Conservation (phyloP, 2,797 vertebrate species). For the Distichodus sexfasciatus region DNA sequence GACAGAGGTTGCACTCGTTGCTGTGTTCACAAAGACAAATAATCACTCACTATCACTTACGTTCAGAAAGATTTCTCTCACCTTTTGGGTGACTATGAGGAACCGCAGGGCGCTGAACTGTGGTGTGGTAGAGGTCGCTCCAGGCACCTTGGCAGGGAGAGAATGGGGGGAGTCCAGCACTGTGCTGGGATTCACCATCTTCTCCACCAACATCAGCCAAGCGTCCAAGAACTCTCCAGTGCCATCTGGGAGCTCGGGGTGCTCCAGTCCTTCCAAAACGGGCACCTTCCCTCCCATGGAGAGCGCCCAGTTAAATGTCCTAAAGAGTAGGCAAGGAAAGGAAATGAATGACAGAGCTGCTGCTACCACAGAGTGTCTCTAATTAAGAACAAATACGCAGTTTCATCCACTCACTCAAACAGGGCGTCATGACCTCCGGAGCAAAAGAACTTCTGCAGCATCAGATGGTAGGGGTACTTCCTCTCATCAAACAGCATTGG, state of each 20-base stretch:
- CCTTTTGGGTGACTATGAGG: constrained; percentile 96
- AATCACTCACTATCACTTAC: no score
- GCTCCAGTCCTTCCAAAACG: constrained; percentile 89
- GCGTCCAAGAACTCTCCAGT: constrained; percentile 95
- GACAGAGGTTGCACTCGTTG: no score
- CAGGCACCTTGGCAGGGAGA: constrained; percentile 86
- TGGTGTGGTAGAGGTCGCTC: constrained; percentile 80
- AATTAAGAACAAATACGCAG: neutral
- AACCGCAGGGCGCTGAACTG: constrained; percentile 94
- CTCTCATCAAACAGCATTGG: constrained; percentile 96
- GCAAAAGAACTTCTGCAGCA: constrained; percentile 96
- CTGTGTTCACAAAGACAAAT: no score
- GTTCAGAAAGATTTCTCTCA: constrained; percentile 50
- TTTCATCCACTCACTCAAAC: constrained; percentile 83
- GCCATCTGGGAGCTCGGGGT: constrained; percentile 90
- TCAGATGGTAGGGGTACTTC: constrained; percentile 95
- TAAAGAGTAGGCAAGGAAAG: constrained; percentile 60
- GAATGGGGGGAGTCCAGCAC: constrained; percentile 95
- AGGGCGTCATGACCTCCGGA: constrained; percentile 94
- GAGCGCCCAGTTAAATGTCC: constrained; percentile 95
- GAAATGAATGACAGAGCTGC: neutral
- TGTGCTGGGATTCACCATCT: constrained; percentile 97
- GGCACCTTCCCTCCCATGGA: constrained; percentile 96
- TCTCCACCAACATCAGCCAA: constrained; percentile 97
- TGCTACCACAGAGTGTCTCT: neutral